Evolutionary conservation across 2,797 vertebrate species (phyloP), one percentile per base, ranked within the genome.

Genomic region (Enteromius argenteus): DNA sequence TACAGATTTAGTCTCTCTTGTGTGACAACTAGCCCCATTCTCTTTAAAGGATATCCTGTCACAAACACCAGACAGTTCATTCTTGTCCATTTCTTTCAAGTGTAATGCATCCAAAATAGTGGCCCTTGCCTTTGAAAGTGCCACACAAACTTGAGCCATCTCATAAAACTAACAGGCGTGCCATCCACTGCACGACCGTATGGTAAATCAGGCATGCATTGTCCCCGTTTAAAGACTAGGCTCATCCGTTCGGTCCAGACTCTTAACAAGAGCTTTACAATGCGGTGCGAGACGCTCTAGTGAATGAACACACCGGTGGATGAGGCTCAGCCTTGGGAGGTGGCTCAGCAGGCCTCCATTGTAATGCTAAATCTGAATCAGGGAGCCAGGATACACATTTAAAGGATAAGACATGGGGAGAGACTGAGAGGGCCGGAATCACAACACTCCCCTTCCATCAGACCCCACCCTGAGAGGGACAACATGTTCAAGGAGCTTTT

Each of bases 221-320:
- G 87, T 90, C 79, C 80, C 27, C 8, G 8, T 78, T 87, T 88
- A 84, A 86, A 87, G 72, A 88, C n/a, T 83, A 83, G 86, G 67
- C 82, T 84, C 80, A 81, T 86, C 84, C 81, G 60, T 80, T 83
- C 83, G 64, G 72, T 83, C 84, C 78, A 86, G 84, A 88, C 89
- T 81, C 84, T 86, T 89, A 86, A 90, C 87, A 89, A 89, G 84
- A 85, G 75, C 85, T 88, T 88, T 87, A 90, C 87, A 87, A 88
- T 86, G 74, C 58, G 19, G 66, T 80, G 44, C 53, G 84, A 86
- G 85, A 84, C 83, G 66, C 46, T 78, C 75, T 74, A 85, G 74
- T 89, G 82, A 90, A 88, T 81, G 86, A 86, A 68, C 84, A 87
- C 82, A 82, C 79, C 84, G 77, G 80, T 83, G 85, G 83, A 87